Evolutionary conservation across 2,113 vertebrate species (phyloP).

Genomic region (Toxotes chatareus): DNA sequence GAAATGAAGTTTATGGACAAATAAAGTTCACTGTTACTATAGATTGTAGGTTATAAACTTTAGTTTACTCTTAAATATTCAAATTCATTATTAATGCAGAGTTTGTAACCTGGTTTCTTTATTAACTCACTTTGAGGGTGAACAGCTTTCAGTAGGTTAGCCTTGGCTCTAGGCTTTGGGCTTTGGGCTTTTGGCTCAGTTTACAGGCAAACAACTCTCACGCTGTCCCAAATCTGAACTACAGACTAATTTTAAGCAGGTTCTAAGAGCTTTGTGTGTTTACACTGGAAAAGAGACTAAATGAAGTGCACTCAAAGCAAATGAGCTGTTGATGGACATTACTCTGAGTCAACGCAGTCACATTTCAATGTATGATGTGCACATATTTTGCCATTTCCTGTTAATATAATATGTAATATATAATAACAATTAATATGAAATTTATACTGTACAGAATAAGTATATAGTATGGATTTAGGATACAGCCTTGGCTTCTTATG

Average conservation of each 20-base stretch:
- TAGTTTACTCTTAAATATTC: neutral
- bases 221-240: neutral
- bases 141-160: constrained; percentile 2
- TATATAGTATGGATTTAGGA: neutral
- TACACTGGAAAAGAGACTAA: neutral
- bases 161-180: neutral
- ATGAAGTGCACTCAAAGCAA: neutral
- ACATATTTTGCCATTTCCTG: no score
- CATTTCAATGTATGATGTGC: no score
- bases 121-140: neutral
- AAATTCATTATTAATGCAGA: neutral
- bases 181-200: neutral
- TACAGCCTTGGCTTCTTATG: neutral
- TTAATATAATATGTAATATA: no score
- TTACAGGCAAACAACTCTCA: neutral
- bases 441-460: neutral
- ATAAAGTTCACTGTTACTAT: neutral
- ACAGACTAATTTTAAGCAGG: neutral
- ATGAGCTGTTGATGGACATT: no score
- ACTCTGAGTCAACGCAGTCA: no score
- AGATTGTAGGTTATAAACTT: neutral
- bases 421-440: neutral
- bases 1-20: neutral
- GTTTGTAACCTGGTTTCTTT: neutral
- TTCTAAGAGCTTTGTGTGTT: neutral